Conservation (phyloP, 2,113 vertebrate genomes). For the Etia nguti region DNA sequence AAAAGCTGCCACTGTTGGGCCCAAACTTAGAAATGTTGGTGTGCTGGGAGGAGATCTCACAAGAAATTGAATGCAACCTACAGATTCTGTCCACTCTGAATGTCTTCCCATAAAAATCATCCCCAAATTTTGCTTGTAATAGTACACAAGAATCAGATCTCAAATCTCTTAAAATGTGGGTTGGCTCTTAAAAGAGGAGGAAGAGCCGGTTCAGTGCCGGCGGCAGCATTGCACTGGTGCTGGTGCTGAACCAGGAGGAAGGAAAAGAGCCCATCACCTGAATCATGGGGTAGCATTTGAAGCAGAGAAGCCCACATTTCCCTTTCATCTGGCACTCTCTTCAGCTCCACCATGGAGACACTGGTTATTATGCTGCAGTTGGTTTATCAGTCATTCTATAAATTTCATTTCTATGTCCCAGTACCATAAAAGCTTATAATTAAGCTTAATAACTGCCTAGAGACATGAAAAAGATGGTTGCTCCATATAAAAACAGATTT, state of each 20-base stretch:
- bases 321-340: background rate
- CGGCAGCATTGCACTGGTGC: fast-evolving
- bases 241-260: background rate
- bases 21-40: background rate
- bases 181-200: background rate
- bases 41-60: background rate
- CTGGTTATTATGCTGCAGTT: background rate
- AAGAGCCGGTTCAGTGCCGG: fast-evolving
- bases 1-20: background rate
- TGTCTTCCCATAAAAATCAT: fast-evolving
- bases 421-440: background rate
- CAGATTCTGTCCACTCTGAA: background rate
- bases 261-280: background rate
- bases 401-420: background rate
- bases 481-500: background rate
- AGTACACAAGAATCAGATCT: background rate
- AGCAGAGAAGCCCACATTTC: too few species aligned
- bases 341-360: background rate
- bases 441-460: background rate
- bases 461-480: background rate
- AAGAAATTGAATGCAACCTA: fast-evolving
- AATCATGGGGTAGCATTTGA: background rate
- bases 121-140: background rate
- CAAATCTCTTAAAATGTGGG: background rate
- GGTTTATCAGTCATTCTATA: background rate